Conservation (phyloP, 2,113 vertebrate genomes). For the Petaurus breviceps region DNA sequence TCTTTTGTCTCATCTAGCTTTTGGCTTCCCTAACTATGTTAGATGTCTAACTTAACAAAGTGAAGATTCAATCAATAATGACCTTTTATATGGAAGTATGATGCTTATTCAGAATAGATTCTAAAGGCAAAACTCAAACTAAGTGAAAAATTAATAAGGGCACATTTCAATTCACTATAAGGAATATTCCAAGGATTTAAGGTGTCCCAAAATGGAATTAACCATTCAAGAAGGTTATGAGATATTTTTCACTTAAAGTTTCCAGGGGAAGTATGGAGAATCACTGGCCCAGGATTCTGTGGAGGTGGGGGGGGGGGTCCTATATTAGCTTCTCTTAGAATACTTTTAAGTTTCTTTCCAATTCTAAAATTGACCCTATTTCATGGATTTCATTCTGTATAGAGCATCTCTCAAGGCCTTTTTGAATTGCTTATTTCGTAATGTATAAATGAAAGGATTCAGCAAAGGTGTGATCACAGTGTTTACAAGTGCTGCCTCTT, state of each 20-base stretch:
- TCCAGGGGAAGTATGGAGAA: not conserved
- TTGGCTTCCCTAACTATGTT: not conserved
- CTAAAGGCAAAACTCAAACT: not conserved
- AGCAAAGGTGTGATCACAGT: not conserved
- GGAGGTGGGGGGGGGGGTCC: fast-evolving
- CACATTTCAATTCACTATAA: not conserved
- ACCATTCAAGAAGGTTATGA: not conserved
- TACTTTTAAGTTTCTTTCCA: not conserved
- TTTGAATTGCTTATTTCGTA: not conserved
- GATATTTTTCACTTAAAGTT: not conserved
- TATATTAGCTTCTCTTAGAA: not conserved
- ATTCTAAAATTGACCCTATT: not conserved
- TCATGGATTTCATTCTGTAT: conserved; percentile 26
- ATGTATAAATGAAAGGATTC: not conserved
- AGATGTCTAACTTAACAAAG: not conserved
- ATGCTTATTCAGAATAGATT: not conserved
- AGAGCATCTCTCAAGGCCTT: not conserved
- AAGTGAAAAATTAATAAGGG: not conserved
- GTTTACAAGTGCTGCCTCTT: not conserved
- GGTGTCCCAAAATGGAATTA: not conserved
- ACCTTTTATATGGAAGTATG: not conserved
- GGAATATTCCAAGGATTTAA: not conserved
- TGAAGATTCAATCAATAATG: not conserved
- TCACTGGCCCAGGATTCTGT: not conserved
- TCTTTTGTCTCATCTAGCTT: not conserved